Percentiles rank a stretch among this genome's conserved stretches.
phyloP scores from a whole-genome alignment of 2,113 vertebrate species.

The Rallus limicola region DNA sequence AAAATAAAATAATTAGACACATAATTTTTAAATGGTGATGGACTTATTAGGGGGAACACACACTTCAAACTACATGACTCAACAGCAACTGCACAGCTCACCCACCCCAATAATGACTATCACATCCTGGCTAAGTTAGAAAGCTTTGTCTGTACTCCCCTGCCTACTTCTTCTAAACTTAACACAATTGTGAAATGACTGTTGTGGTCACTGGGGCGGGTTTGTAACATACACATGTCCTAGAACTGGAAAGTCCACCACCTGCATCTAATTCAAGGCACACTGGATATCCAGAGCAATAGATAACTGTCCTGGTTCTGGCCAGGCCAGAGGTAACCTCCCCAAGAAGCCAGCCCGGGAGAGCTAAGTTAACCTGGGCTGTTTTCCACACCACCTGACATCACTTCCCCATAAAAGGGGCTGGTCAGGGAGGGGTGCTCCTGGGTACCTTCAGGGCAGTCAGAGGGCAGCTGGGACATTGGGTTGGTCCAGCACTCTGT shows the following conservation, averaged over 20 bases:
- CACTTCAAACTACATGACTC: neutral
- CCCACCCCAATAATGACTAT: neutral
- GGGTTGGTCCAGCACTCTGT: too few species aligned
- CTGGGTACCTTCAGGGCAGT: too few species aligned
- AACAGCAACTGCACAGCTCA: neutral
- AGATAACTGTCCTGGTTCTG: neutral
- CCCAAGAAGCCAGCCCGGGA: too few species aligned
- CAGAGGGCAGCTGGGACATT: too few species aligned
- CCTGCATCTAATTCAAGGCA: neutral
- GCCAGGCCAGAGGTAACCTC: too few species aligned
- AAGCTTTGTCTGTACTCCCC: neutral
- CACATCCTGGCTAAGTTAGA: neutral
- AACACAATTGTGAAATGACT: neutral
- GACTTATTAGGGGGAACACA: neutral
- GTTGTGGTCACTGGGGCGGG: neutral
- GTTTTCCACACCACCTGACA: too few species aligned
- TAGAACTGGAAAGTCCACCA: neutral
- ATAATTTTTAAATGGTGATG: neutral
- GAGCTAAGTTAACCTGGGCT: too few species aligned
- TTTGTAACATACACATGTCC: fast-evolving
- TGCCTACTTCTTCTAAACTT: neutral
- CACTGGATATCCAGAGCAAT: neutral
- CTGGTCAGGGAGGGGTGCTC: too few species aligned
- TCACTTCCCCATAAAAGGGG: too few species aligned
- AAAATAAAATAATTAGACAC: neutral